Evolutionary conservation across 2,797 vertebrate species (phyloP).

Genomic region (Coluber constrictor): DNA sequence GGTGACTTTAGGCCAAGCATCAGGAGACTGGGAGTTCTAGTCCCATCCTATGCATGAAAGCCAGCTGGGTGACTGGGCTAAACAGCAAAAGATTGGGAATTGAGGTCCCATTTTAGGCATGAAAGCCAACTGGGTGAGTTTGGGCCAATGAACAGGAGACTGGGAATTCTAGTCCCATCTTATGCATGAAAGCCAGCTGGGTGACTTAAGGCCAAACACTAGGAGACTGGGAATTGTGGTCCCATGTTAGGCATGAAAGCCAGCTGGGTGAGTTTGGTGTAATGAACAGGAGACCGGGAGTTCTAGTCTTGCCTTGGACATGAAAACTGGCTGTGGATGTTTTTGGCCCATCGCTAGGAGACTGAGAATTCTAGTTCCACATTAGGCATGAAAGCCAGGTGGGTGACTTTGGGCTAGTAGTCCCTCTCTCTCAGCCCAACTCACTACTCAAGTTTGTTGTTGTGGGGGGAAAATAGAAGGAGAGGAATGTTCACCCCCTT

Average conservation of each 20-base stretch:
- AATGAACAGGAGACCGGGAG: not conserved
- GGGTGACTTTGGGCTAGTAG: not conserved
- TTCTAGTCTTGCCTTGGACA: not conserved
- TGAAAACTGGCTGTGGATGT: not conserved
- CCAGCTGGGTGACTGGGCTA: too few species aligned
- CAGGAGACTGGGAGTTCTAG: too few species aligned
- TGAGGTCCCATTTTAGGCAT: too few species aligned
- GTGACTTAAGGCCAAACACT: not conserved
- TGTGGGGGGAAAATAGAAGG: not conserved
- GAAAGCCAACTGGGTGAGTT: too few species aligned
- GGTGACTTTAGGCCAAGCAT: not conserved
- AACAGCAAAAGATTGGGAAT: too few species aligned
- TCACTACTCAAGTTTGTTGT: not conserved
- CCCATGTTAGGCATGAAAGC: accelerated
- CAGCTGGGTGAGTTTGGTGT: not conserved
- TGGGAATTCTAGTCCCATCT: not conserved
- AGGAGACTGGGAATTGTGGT: not conserved
- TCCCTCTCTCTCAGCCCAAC: not conserved
- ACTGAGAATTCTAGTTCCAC: not conserved
- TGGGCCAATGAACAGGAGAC: too few species aligned
- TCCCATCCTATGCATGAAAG: too few species aligned
- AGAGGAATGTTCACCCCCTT: not conserved
- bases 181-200: too few species aligned
- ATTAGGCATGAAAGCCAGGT: not conserved
- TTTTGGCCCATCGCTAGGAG: not conserved